phyloP scores from a whole-genome alignment of 2,797 vertebrate genomes.

The Clarias laeviceps region DNA sequence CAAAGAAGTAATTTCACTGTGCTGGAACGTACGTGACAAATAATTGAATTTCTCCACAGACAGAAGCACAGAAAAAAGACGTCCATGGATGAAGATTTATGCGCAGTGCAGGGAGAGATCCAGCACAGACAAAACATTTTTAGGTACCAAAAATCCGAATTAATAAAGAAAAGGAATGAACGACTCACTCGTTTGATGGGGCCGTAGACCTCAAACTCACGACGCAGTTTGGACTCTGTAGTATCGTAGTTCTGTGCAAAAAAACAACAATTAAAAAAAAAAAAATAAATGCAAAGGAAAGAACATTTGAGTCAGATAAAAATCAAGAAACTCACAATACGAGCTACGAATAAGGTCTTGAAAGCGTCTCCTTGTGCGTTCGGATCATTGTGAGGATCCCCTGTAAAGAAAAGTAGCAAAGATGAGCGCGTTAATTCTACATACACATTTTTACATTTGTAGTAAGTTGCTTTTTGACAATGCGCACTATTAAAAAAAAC shows the following conservation, averaged over 20 bases:
- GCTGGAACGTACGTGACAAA: no score
- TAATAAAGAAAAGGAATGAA: neutral
- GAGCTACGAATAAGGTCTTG: constrained; percentile 92
- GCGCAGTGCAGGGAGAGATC: no score
- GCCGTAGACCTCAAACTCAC: constrained; percentile 94
- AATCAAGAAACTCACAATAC: constrained; percentile 80
- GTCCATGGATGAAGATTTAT: no score
- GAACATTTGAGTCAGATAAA: neutral
- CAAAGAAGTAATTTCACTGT: no score
- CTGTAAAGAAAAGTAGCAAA: constrained; percentile 60
- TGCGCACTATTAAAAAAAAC: no score
- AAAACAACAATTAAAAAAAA: neutral
- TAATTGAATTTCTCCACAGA: no score
- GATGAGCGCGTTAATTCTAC: neutral
- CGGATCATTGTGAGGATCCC: constrained; percentile 93
- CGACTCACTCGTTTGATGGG: constrained; percentile 89
- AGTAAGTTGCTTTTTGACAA: no score
- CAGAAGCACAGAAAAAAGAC: no score
- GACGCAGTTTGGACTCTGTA: constrained; percentile 91
- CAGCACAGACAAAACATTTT: neutral
- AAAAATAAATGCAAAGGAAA: neutral
- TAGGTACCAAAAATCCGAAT: neutral
- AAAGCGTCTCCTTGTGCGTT: constrained; percentile 95
- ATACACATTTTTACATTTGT: no score
- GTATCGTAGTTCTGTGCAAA: constrained; percentile 89